phyloP scores from a whole-genome alignment of 2,113 vertebrate genomes.

The Acrocephalus kingi region DNA sequence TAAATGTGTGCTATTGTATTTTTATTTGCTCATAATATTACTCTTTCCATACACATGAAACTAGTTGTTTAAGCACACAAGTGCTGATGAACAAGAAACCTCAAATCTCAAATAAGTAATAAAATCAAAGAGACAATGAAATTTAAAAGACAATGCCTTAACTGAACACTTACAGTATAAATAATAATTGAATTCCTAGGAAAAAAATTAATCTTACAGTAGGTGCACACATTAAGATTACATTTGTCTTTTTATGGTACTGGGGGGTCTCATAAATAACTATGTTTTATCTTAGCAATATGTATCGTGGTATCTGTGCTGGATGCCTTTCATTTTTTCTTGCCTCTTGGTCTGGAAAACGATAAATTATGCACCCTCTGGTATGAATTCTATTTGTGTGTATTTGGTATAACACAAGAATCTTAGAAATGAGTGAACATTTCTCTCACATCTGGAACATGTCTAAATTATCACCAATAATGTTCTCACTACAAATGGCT shows the following conservation, averaged over 20 bases:
- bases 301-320: background rate
- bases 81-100: background rate
- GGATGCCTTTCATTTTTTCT: conserved; percentile 22
- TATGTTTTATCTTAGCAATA: background rate
- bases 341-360: background rate
- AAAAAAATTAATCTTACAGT: background rate
- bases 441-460: conserved; percentile 28
- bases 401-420: conserved; percentile 20
- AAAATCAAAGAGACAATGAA: background rate
- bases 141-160: background rate
- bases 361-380: background rate
- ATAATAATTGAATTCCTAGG: background rate
- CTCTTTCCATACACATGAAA: background rate
- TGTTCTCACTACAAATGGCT: background rate
- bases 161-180: background rate
- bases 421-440: conserved; percentile 29
- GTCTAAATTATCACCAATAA: conserved; percentile 34
- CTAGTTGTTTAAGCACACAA: background rate
- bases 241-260: background rate
- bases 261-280: background rate
- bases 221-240: background rate
- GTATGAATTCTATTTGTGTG: background rate
- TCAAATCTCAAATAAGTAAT: background rate
- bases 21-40: background rate
- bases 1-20: background rate